Evolutionary conservation across 1,140 invertebrate genomes (phyloP).

Genomic region (Phenacoccus solenopsis): DNA sequence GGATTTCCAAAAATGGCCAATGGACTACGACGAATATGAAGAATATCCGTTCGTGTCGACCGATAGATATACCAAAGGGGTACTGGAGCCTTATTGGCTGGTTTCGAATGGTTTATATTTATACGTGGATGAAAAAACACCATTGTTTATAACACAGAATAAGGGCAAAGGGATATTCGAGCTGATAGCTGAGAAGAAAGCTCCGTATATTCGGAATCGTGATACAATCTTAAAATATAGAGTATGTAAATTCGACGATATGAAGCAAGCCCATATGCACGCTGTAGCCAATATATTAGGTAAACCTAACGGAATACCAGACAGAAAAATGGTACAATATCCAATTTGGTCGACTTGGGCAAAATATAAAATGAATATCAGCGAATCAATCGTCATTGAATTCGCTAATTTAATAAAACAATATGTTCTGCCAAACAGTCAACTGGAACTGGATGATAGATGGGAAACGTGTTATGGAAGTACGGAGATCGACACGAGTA

Average conservation of each 20-base stretch:
- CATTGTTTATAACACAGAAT: slow-evolving; percentile 34
- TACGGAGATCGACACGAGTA: slow-evolving; percentile 50
- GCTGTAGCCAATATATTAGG: slow-evolving; percentile 42
- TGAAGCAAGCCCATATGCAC: slow-evolving; percentile 46
- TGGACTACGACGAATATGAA: slow-evolving; percentile 13
- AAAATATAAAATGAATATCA: slow-evolving; percentile 55
- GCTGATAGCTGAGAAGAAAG: background rate
- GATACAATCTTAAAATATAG: slow-evolving; percentile 41
- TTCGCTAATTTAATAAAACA: slow-evolving; percentile 57
- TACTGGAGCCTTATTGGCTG: slow-evolving; percentile 25
- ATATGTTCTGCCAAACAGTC: slow-evolving; percentile 59
- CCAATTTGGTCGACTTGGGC: slow-evolving; percentile 86
- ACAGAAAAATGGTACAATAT: slow-evolving; percentile 48
- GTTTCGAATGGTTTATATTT: slow-evolving; percentile 20
- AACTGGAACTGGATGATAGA: slow-evolving; percentile 81
- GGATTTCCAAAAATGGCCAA: slow-evolving; percentile 21
- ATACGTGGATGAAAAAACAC: slow-evolving; percentile 20
- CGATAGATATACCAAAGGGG: slow-evolving; percentile 10
- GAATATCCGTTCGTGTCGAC: slow-evolving; percentile 20
- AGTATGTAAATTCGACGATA: slow-evolving; percentile 39
- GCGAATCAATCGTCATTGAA: slow-evolving; percentile 46
- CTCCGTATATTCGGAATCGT: slow-evolving; percentile 5
- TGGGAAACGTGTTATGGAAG: slow-evolving; percentile 88
- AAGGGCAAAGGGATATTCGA: slow-evolving; percentile 26
- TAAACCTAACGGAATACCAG: slow-evolving; percentile 46